phyloP scores from a whole-genome alignment of 2,113 vertebrate species.

The Gavialis gangeticus region DNA sequence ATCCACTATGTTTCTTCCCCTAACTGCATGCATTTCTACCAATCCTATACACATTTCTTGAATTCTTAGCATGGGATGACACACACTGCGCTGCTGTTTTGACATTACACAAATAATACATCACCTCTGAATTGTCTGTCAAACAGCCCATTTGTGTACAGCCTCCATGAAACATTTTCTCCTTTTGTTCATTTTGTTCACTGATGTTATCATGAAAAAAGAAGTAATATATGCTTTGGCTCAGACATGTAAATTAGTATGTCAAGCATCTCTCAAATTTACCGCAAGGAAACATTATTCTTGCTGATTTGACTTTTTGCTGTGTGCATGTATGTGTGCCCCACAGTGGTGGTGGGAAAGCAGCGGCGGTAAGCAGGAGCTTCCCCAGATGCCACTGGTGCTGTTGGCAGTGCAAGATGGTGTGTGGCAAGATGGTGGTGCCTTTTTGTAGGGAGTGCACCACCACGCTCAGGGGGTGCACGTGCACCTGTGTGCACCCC shows the following conservation, averaged over 20 bases:
- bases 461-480: too few relatives aligned
- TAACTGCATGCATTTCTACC: not conserved
- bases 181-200: slow-evolving; percentile 36
- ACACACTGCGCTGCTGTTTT: not conserved
- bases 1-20: not conserved
- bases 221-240: not conserved
- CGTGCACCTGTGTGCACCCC: too few relatives aligned
- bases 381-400: too few relatives aligned
- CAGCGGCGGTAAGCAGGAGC: too few relatives aligned
- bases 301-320: not conserved
- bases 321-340: too few relatives aligned
- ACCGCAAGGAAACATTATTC: not conserved
- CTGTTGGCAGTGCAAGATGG: too few relatives aligned
- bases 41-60: not conserved
- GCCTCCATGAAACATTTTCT: slow-evolving; percentile 16
- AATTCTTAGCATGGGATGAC: not conserved
- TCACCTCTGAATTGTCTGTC: not conserved
- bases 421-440: too few relatives aligned
- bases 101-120: not conserved
- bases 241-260: not conserved
- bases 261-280: not conserved
- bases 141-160: accelerated
- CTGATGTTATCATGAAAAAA: not conserved
- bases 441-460: too few relatives aligned
- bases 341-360: too few relatives aligned